A percentile compares a stretch with the other conserved stretches of the same genome.
Conservation (phyloP, 2,888 invertebrate genomes). For the Xanthia icteritia region DNA sequence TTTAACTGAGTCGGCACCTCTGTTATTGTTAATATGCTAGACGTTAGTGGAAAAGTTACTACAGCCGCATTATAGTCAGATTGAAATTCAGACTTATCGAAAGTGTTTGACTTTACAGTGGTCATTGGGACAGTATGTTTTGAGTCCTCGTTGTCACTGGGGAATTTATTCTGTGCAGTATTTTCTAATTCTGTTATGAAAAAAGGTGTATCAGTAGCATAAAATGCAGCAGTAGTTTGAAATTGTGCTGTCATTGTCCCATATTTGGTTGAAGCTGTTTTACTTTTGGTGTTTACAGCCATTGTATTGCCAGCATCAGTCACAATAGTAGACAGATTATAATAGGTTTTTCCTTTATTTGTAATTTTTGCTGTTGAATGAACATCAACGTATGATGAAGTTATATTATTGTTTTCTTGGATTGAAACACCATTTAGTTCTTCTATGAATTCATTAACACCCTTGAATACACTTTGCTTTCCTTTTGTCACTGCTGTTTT, state of each 20-base stretch:
- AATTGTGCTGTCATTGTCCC: neutral
- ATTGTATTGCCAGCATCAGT: neutral
- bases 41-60: neutral
- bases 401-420: conserved; percentile 12
- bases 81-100: neutral
- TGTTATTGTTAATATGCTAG: neutral
- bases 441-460: conserved; percentile 6
- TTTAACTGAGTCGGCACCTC: neutral
- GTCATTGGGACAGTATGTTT: neutral
- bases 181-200: neutral
- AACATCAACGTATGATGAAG: neutral
- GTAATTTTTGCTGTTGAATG: neutral
- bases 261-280: neutral
- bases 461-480: neutral
- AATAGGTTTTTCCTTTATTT: neutral
- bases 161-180: neutral
- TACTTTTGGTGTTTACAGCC: neutral
- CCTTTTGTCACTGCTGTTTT: neutral
- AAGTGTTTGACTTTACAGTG: neutral
- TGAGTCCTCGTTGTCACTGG: neutral
- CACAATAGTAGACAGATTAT: neutral
- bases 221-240: neutral
- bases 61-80: neutral
- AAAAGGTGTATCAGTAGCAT: conserved; percentile 3
- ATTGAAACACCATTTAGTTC: conserved; percentile 7